phyloP scores from a whole-genome alignment of 2,113 vertebrate genomes.

The Notechis scutatus region DNA sequence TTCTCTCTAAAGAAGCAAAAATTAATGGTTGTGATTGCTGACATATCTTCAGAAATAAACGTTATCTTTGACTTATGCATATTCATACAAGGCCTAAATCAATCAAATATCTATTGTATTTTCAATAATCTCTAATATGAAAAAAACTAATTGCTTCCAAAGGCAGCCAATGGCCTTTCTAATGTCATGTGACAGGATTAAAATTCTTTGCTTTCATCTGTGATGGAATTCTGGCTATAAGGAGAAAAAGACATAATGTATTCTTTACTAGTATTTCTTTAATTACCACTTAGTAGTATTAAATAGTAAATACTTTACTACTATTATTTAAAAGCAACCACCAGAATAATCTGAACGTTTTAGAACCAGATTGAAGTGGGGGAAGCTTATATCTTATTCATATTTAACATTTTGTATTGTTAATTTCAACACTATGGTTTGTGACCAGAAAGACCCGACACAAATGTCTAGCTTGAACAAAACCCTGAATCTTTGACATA shows the following conservation, averaged over 20 bases:
- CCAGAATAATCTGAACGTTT: conserved; percentile 18
- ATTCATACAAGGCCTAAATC: background rate
- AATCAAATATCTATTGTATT: conserved; percentile 1
- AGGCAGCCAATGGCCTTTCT: background rate
- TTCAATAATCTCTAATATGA: conserved; percentile 11
- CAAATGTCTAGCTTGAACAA: background rate
- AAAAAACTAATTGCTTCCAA: background rate
- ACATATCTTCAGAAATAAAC: background rate
- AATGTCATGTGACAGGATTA: background rate
- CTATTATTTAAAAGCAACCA: background rate
- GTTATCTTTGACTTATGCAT: background rate
- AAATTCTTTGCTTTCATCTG: background rate
- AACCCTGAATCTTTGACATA: background rate
- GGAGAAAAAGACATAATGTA: background rate
- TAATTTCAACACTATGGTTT: conserved; percentile 1
- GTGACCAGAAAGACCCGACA: conserved; percentile 6
- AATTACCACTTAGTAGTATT: background rate
- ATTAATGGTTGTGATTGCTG: background rate
- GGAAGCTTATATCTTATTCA: conserved; percentile 14
- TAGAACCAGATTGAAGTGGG: conserved; percentile 19
- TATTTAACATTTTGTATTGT: conserved; percentile 21
- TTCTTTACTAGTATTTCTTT: background rate
- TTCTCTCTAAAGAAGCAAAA: conserved; percentile 8
- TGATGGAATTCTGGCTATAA: background rate
- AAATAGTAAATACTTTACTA: conserved; percentile 1